Conservation (phyloP, 2,888 invertebrate species). For the Caenorhabditis sp. region DNA sequence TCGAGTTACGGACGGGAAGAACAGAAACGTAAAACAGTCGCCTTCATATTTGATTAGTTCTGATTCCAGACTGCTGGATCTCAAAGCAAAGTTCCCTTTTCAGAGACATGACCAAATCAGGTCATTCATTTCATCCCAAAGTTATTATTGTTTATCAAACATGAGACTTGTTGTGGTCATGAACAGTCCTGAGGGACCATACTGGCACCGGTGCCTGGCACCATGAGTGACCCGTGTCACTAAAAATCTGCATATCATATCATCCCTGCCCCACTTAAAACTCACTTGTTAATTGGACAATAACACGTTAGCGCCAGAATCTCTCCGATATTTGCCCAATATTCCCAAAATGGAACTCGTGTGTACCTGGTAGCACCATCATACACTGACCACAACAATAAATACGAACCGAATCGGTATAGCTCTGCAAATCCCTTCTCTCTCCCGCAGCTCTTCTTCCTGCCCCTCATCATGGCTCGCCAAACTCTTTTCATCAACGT, state of each 20-base stretch:
- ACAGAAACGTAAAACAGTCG: constrained; percentile 42
- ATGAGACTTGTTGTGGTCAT: constrained; percentile 3
- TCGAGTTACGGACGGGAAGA: constrained; percentile 22
- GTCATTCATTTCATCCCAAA: too few species aligned
- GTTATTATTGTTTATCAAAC: too few species aligned
- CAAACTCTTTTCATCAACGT: not conserved
- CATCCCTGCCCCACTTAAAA: not conserved
- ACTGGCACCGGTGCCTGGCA: constrained; percentile 17
- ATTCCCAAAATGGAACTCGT: constrained; percentile 59
- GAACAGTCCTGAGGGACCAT: constrained; percentile 27
- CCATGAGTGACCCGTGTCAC: too few species aligned
- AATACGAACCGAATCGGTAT: constrained; percentile 50
- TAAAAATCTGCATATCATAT: too few species aligned
- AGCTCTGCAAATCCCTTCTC: constrained; percentile 27
- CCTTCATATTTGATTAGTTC: not conserved
- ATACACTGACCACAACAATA: constrained; percentile 54
- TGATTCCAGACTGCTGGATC: not conserved
- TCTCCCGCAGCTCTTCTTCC: not conserved
- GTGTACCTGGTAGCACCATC: constrained; percentile 46
- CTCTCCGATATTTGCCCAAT: constrained; percentile 39
- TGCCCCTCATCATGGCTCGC: not conserved
- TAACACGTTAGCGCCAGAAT: constrained; percentile 17
- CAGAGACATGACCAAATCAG: too few species aligned
- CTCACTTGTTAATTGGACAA: constrained; percentile 50
- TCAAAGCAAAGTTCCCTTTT: too few species aligned